These are phyloP conservation scores for Threskiornis aethiopicus DNA, from an alignment of 2,797 vertebrate species.

Conservation along the genomic window DNA sequence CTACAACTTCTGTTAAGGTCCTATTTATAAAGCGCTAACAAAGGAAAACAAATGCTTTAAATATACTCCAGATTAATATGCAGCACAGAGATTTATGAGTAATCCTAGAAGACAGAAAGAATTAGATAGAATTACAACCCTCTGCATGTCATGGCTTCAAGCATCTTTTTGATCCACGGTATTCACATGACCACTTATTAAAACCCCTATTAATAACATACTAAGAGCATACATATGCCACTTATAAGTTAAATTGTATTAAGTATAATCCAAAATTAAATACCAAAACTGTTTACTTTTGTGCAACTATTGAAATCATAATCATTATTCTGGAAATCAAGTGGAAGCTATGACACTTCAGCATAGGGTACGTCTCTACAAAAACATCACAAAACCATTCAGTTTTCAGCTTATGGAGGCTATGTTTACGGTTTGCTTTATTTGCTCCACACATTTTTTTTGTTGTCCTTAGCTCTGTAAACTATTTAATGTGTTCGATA, in stretches of 20 bases:
- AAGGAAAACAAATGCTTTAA: slow-evolving; percentile 6
- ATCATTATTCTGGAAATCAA: background rate
- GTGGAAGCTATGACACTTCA: background rate
- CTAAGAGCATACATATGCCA: background rate
- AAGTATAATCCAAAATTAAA: background rate
- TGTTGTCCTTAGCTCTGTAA: background rate
- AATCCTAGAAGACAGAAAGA: background rate
- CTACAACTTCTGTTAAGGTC: background rate
- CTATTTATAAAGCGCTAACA: background rate
- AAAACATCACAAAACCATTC: background rate
- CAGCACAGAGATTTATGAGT: background rate
- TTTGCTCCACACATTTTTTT: background rate
- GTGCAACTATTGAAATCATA: background rate
- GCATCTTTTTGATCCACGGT: background rate
- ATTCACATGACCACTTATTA: background rate
- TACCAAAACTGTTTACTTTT: background rate
- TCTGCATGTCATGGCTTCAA: background rate
- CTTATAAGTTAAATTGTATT: background rate
- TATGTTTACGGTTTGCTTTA: background rate
- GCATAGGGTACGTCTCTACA: background rate
- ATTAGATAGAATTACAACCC: background rate
- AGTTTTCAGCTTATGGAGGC: background rate
- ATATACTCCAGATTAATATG: background rate
- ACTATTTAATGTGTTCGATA: background rate
- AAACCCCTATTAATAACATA: background rate